Conservation (phyloP, 2,113 vertebrate genomes). For the Heterotilapia buettikoferi region DNA sequence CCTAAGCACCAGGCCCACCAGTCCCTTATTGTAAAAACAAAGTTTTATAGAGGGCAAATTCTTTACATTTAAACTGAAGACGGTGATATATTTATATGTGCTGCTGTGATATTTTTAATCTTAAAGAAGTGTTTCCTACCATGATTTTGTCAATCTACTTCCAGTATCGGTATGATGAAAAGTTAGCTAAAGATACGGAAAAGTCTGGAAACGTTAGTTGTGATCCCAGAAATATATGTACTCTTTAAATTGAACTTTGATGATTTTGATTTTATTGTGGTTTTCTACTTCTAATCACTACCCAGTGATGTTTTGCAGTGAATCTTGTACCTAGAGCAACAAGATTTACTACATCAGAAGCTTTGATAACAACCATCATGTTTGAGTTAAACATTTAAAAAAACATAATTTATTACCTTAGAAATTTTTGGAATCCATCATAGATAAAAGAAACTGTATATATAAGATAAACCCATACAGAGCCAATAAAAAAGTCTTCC, state of each 20-base stretch:
- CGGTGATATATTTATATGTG: background rate
- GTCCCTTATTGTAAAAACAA: background rate
- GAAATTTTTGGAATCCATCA: background rate
- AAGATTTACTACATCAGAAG: background rate
- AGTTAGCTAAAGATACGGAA: background rate
- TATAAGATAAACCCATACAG: background rate
- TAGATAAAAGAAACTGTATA: background rate
- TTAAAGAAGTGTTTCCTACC: background rate
- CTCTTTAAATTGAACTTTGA: background rate
- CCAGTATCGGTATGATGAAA: background rate
- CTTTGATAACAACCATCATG: background rate
- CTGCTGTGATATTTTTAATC: background rate
- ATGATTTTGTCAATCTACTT: background rate
- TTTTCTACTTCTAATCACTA: background rate
- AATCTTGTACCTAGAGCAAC: background rate
- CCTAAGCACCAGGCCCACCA: fast-evolving
- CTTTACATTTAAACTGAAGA: background rate
- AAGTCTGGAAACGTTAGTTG: background rate
- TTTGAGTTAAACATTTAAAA: fast-evolving
- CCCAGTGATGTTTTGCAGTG: background rate
- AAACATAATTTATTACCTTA: background rate
- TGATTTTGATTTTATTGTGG: background rate
- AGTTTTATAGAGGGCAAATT: background rate
- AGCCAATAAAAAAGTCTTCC: background rate
- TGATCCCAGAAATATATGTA: background rate